Evolutionary conservation across 1,140 invertebrate genomes (phyloP), one percentile per base, ranked within the genome.

Genomic region (Formica selysi): DNA sequence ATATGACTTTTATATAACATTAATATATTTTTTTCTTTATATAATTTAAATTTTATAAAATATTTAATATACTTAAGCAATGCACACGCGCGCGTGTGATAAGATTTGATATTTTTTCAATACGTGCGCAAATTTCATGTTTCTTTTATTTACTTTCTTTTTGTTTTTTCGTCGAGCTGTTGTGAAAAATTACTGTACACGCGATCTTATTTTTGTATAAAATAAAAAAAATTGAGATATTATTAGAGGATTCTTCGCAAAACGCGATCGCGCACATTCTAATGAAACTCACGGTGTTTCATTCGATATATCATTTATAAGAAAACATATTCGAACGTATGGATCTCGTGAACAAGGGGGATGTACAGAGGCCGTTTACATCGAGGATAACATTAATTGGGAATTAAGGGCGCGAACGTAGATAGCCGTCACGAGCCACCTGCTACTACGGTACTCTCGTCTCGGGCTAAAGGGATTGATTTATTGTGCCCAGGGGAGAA

Each of bases 381-480:
- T 88, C 85, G 89, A 78, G 87, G 91, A 92, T 91, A 89, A 91
- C 92, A 94, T 95, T 95, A 95, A 95, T 95, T 95, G 93, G 92
- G 93, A 93, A 95, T 95, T 95, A 95, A 93, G 94, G 93, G 92
- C 92, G 87, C 88, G 92, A 93, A 92, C 86, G 91, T 91, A 87
- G 89, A 91, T 92, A 90, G 91, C 92, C 89, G 91, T 91, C 87
- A 93, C 91, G 85, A 92, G 92, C 94, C 94, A 95, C 94, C 94
- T 95, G 94, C 94, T 95, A 93, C 94, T 90, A 73, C 67, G n/a
- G 74, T 87, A 83, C 87, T 86, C 86, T 91, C 87, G 87, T 64
- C 48, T 51, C 48, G 89, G 89, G 90, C 88, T 87, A 85, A 92
- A 91, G 87, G 92, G 92, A 94, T 94, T 95, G 94, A 95, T 95